phyloP scores from a whole-genome alignment of 2,888 invertebrate genomes.

The Nomada hirtipes region DNA sequence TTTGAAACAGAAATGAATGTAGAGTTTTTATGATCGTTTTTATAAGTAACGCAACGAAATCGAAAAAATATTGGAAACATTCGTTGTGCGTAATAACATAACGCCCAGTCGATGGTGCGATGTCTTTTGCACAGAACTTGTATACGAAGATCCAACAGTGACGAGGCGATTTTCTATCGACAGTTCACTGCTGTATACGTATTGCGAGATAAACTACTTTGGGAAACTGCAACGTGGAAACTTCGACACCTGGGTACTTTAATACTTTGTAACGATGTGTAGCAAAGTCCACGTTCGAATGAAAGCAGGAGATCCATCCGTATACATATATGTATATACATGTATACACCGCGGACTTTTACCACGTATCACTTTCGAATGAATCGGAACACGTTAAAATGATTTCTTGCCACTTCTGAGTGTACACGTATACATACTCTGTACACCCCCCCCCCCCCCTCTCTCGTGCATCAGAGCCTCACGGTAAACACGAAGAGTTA shows the following conservation, averaged over 20 bases:
- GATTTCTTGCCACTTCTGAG: slow-evolving; percentile 51
- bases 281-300: slow-evolving; percentile 27
- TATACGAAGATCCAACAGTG: slow-evolving; percentile 15
- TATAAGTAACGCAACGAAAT: background rate
- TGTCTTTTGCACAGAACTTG: slow-evolving; percentile 14
- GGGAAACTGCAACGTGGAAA: slow-evolving; percentile 52
- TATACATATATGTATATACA: background rate
- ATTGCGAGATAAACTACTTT: slow-evolving; percentile 56
- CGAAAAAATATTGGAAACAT: slow-evolving; percentile 30
- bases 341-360: slow-evolving; percentile 24
- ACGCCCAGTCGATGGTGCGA: slow-evolving; percentile 17
- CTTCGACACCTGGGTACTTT: slow-evolving; percentile 45
- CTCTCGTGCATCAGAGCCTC: background rate
- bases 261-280: slow-evolving; percentile 50
- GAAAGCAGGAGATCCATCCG: slow-evolving; percentile 19
- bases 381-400: slow-evolving; percentile 50
- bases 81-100: slow-evolving; percentile 33
- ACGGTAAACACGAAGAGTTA: slow-evolving; percentile 47
- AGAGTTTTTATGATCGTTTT: no score
- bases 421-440: slow-evolving; percentile 6
- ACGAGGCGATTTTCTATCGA: slow-evolving; percentile 20
- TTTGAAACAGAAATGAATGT: no score
- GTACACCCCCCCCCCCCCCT: background rate
- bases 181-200: slow-evolving; percentile 38
- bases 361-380: slow-evolving; percentile 21